Conservation (phyloP, 2,888 invertebrate genomes). For the Aplocera efformata region DNA sequence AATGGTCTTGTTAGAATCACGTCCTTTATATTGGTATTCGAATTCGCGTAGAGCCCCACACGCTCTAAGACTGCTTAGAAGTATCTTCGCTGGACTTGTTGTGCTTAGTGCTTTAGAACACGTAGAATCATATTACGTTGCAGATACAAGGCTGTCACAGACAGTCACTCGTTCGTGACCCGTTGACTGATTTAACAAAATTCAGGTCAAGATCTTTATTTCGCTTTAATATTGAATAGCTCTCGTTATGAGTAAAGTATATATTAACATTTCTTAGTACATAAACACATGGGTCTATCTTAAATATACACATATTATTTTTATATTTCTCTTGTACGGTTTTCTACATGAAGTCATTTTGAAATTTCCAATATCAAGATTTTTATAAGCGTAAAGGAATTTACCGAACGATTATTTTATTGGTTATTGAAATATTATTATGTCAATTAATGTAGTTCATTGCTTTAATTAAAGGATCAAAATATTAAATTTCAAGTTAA, state of each 20-base stretch:
- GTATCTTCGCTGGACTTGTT: conserved; percentile 25
- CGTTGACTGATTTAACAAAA: conserved; percentile 72
- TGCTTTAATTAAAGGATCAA: too few species aligned
- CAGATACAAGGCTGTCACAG: conserved; percentile 67
- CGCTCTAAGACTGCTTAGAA: conserved; percentile 19
- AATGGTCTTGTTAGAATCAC: conserved; percentile 1
- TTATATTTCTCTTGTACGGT: too few species aligned
- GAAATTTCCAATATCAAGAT: too few species aligned
- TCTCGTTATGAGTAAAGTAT: conserved; percentile 31
- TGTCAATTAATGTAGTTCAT: too few species aligned
- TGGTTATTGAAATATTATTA: too few species aligned
- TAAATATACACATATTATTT: too few species aligned
- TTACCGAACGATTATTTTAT: too few species aligned
- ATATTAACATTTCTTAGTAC: conserved; percentile 6
- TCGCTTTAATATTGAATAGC: conserved; percentile 58
- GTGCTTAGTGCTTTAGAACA: conserved; percentile 51
- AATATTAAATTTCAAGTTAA: too few species aligned
- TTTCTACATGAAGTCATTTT: too few species aligned
- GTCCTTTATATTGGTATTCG: conserved; percentile 11
- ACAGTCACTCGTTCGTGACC: conserved; percentile 77
- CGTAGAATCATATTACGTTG: conserved; percentile 55
- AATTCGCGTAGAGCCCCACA: conserved; percentile 19
- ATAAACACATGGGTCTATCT: too few species aligned
- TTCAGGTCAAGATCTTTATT: conserved; percentile 76
- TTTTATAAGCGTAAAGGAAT: too few species aligned